These are phyloP conservation scores for Stenolophus ochropezus DNA, from an alignment of 2,888 invertebrate genomes.

Conservation along the genomic window DNA sequence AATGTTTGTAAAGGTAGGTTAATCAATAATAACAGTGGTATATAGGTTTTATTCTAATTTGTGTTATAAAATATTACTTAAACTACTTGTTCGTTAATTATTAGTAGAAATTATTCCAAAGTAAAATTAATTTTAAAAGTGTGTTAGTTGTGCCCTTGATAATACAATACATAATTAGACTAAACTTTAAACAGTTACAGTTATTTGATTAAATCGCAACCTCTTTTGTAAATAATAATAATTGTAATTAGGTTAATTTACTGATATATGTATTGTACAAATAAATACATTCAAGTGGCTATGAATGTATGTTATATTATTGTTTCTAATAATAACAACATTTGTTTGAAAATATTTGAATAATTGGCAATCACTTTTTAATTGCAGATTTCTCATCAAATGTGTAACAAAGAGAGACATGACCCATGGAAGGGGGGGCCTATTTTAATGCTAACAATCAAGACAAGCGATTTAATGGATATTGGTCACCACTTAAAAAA, in stretches of 20 bases:
- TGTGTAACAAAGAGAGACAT: slow-evolving; percentile 50
- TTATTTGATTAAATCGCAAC: slow-evolving; percentile 21
- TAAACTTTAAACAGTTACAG: slow-evolving; percentile 5
- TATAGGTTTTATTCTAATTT: slow-evolving; percentile 46
- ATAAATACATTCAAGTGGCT: background rate
- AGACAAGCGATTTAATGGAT: slow-evolving; percentile 33
- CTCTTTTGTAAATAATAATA: background rate
- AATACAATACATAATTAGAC: slow-evolving; percentile 15
- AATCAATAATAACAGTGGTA: slow-evolving; percentile 53
- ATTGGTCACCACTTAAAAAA: slow-evolving; percentile 47
- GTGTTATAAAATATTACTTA: background rate
- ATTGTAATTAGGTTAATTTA: background rate
- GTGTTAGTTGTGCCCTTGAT: slow-evolving; percentile 12
- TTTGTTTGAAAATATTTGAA: too few species aligned
- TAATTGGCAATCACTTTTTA: background rate
- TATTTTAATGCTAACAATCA: slow-evolving; percentile 28
- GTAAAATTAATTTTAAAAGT: background rate
- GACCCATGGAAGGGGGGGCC: slow-evolving; percentile 51
- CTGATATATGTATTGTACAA: background rate
- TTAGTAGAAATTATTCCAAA: background rate
- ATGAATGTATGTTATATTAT: background rate
- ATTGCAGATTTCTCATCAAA: slow-evolving; percentile 52
- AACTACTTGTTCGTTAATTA: background rate
- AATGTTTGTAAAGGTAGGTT: slow-evolving; percentile 59
- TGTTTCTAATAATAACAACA: background rate